phyloP scores from a whole-genome alignment of 2,888 invertebrate genomes.

The Lysandra bellargus region DNA sequence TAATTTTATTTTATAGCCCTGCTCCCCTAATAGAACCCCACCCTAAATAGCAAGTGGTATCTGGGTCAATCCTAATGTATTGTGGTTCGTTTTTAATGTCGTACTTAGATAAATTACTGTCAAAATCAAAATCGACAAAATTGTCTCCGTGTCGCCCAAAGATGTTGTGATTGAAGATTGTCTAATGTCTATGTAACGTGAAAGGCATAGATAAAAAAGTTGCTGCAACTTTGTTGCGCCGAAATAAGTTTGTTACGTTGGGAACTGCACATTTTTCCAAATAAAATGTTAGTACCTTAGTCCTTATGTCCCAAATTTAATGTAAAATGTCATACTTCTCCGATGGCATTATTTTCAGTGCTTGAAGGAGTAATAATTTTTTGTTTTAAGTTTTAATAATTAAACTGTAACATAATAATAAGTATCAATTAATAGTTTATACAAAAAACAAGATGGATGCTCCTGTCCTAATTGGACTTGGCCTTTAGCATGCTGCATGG shows the following conservation, averaged over 20 bases:
- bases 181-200: too few species aligned
- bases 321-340: too few species aligned
- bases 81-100: not conserved
- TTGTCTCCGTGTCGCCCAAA: too few species aligned
- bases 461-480: not conserved
- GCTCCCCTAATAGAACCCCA: not conserved
- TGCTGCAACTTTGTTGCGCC: too few species aligned
- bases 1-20: conserved; percentile 7
- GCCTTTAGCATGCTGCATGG: not conserved
- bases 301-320: too few species aligned
- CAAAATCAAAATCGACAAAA: not conserved
- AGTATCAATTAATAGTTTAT: not conserved
- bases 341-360: not conserved
- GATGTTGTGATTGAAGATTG: too few species aligned
- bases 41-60: conserved; percentile 4
- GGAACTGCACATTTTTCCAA: too few species aligned
- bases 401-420: not conserved
- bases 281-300: too few species aligned
- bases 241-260: too few species aligned
- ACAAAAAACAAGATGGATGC: not conserved
- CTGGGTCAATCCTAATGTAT: not conserved
- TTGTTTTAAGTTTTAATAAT: not conserved
- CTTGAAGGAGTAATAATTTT: not conserved
- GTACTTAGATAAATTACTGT: not conserved
- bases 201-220: too few species aligned